Base-by-base conservation (phyloP, 2,888 invertebrate species). In the Netelia melanura region DNA sequence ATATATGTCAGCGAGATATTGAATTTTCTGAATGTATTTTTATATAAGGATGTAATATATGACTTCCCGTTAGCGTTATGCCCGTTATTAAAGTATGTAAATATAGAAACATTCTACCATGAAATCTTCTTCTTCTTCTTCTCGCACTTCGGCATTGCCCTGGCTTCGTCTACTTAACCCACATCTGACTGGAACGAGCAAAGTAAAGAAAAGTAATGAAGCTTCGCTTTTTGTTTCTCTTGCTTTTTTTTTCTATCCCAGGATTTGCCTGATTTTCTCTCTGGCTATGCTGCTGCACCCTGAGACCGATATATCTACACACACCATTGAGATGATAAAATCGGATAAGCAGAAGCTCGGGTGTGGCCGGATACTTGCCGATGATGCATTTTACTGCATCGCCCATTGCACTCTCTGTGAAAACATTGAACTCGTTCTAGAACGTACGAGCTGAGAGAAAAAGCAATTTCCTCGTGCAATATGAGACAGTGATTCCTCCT, bases 281-380 rank as follows among this genome's bases (percentile, higher is more conserved):
- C 56, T 11, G 58, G 30, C 61, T 75, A 65, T 10, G 38, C 25
- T 65, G 56, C 81, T 78, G 65, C 78, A 58, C 58, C 80, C 72
- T 30, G 68, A 43, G 61, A 62, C 43, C 67, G 54, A 76, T 43
- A 64, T 61, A 67, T 9, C 25, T 38, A 64, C 48, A 67, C 8
- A 14, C 52, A 21, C 2, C n/a, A 43, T 38, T 17, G 52, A 54
- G 14, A 23, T 64, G 70, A 84, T 81, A 81, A 81, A 81, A 84
- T 80, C 64, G 74, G 17, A 23, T 43, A 21, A 62, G 52, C 62
- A 64, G 77, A 64, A 68, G 68, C 74, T 78, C 67, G 84, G 84
- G 84, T 64, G 81, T 68, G 81, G 81, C 70, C 54, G 68, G 58
- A 67, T 77, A 58, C 54, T 65, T 68, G 38, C 48, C 52, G n/a